A percentile compares a stretch with the other conserved stretches of the same genome.
Evolutionary conservation across 2,797 vertebrate genomes (phyloP).

Genomic region (Rhinatrema bivittatum): DNA sequence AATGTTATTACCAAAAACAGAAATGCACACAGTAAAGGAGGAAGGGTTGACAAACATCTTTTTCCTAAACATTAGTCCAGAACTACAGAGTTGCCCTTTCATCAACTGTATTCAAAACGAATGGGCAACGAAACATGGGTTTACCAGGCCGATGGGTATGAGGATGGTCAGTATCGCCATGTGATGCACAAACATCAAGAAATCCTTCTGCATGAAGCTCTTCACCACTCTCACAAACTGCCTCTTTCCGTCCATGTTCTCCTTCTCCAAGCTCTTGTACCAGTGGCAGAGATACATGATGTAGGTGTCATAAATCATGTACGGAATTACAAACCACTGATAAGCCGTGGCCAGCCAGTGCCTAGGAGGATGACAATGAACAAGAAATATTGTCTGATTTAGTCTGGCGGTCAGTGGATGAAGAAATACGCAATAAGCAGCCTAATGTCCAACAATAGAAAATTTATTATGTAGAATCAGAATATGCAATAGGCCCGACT

Average conservation of each 20-base stretch:
- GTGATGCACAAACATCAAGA: slow-evolving; percentile 89
- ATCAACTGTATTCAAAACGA: not conserved
- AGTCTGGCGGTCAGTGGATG: no score
- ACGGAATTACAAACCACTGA: slow-evolving; percentile 82
- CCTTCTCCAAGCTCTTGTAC: slow-evolving; percentile 73
- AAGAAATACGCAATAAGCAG: no score
- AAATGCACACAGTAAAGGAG: no score
- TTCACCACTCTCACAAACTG: slow-evolving; percentile 63
- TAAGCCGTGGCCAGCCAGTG: slow-evolving; percentile 89
- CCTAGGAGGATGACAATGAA: slow-evolving; percentile 50
- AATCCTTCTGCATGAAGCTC: slow-evolving; percentile 77
- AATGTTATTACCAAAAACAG: no score
- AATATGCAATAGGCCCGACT: no score
- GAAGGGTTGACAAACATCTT: no score
- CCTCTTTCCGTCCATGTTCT: slow-evolving; percentile 57
- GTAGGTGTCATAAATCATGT: slow-evolving; percentile 90
- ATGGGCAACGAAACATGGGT: slow-evolving; percentile 7
- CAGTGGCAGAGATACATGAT: slow-evolving; percentile 96
- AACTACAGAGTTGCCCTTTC: not conserved
- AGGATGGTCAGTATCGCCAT: slow-evolving; percentile 80
- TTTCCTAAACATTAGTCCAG: no score
- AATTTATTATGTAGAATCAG: no score
- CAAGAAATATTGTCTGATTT: no score
- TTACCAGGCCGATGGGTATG: slow-evolving; percentile 84
- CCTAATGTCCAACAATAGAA: no score